Evolutionary conservation across 2,888 invertebrate species (phyloP).

Genomic region (Eupithecia inturbata): DNA sequence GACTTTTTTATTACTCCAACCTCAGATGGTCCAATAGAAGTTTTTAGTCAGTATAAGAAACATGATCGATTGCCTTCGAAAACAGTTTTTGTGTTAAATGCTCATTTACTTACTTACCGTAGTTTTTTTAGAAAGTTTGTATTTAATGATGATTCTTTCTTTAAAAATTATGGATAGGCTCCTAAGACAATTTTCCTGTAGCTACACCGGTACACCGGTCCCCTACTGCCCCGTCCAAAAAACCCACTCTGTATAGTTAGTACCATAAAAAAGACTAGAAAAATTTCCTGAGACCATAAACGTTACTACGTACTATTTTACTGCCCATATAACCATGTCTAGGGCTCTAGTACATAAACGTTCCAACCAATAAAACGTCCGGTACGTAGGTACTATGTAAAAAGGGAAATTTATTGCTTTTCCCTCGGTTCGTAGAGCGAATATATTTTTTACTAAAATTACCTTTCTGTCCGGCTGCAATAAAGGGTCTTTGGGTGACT

Average conservation of each 20-base stretch:
- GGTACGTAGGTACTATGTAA: slow-evolving; percentile 32
- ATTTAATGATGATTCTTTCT: too few relatives aligned
- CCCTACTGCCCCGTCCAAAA: too few relatives aligned
- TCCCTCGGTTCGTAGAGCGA: slow-evolving; percentile 46
- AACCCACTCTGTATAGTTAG: background rate
- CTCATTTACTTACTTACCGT: too few relatives aligned
- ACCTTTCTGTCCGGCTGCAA: slow-evolving; percentile 32
- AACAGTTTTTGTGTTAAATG: too few relatives aligned
- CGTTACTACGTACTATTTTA: slow-evolving; percentile 14
- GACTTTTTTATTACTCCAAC: too few relatives aligned
- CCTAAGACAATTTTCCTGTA: too few relatives aligned
- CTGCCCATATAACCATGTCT: slow-evolving; percentile 23
- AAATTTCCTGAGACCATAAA: slow-evolving; percentile 12
- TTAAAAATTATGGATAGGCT: too few relatives aligned
- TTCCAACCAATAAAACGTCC: slow-evolving; percentile 31
- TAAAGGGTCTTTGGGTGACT: slow-evolving; percentile 1
- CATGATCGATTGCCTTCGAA: too few relatives aligned
- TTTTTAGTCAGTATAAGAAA: too few relatives aligned
- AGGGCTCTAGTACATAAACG: slow-evolving; percentile 22
- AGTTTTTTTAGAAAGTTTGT: too few relatives aligned
- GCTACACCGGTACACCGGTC: too few relatives aligned
- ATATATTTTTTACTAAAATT: slow-evolving; percentile 55
- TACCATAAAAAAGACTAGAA: slow-evolving; percentile 7
- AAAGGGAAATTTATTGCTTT: slow-evolving; percentile 54
- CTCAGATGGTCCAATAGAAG: too few relatives aligned